A percentile compares a stretch with the other conserved stretches of the same genome.
These are phyloP conservation scores for Jacana jacana DNA, from an alignment of 2,113 vertebrate genomes.

Conservation along the genomic window DNA sequence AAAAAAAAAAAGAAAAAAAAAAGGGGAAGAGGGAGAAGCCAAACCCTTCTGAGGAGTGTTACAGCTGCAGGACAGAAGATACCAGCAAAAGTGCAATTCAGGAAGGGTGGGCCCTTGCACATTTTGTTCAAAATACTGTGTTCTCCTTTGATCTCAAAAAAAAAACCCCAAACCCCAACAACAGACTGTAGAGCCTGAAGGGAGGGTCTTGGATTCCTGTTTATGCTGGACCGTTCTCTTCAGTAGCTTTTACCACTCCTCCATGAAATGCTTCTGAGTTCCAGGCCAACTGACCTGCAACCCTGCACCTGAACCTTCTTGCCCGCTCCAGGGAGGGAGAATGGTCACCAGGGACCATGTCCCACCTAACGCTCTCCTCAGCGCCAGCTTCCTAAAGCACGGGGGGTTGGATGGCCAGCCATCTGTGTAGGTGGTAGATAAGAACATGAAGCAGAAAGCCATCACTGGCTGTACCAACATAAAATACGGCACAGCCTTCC, in stretches of 20 bases:
- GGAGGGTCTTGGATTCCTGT: not conserved
- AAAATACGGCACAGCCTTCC: not conserved
- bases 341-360: fast-evolving
- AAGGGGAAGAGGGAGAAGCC: not conserved
- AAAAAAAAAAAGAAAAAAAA: not conserved
- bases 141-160: constrained; percentile 27
- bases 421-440: not conserved
- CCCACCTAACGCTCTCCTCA: not conserved
- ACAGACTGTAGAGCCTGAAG: not conserved
- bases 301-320: not conserved
- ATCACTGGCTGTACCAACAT: not conserved
- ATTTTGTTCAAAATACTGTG: constrained; percentile 8
- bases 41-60: not conserved
- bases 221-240: not conserved
- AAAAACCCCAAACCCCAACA: not conserved
- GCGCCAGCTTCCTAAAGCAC: not conserved
- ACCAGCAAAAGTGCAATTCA: not conserved
- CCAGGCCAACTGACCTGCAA: not conserved
- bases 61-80: not conserved
- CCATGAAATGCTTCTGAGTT: not conserved
- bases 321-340: not conserved
- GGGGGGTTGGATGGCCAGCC: not conserved
- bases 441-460: not conserved
- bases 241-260: not conserved
- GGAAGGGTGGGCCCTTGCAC: constrained; percentile 60